Evolutionary conservation across 2,113 vertebrate genomes (phyloP), one percentile per base, ranked within the genome.

Genomic region (Telmatochromis brichardi): DNA sequence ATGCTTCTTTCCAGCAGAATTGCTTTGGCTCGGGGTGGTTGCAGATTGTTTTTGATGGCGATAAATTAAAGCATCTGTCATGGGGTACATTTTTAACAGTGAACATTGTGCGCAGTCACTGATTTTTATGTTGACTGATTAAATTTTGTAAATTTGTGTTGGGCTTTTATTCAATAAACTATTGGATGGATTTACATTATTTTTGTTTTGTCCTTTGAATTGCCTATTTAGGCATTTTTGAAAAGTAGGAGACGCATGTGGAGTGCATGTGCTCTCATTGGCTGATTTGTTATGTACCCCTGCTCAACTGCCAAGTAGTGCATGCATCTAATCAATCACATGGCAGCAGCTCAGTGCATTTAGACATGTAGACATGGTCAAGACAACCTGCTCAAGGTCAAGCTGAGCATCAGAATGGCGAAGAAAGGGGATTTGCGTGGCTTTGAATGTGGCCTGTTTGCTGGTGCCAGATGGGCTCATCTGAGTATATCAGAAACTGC

Each of bases 131-230:
- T 95, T 94, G 82, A 94, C 91, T 92, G 94, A 91, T 89, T 89
- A 89, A 83, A 95, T 96, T 96, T 96, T 96, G 94, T 96, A 96
- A 94, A 93, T 91, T 94, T 96, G 88, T 95, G 91, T 95, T 95
- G 95, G 94, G 93, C 93, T 96, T 96, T 96, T 95, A 95, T 95
- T 96, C 93, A 96, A 96, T 96, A 96, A 96, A 96, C 92, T 92
- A 93, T 95, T 92, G 93, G 94, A 95, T 94, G 89, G 93, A 93
- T 95, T 95, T 93, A 92, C 85, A 92, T 91, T 87, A 86, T 58
- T 87, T 21, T 76, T 76, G 68, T 76, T 76, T 76, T 78, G 78
- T 40, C 35, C 11, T 83, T 26, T 28, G 57, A 76, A 9, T 37
- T 83, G 31, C 47, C 58, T 68, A 26, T 37, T 53, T 82, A 35